These are phyloP conservation scores for Mastomys natalensis DNA, from an alignment of 2,113 vertebrate genomes.

Conservation along the genomic window DNA sequence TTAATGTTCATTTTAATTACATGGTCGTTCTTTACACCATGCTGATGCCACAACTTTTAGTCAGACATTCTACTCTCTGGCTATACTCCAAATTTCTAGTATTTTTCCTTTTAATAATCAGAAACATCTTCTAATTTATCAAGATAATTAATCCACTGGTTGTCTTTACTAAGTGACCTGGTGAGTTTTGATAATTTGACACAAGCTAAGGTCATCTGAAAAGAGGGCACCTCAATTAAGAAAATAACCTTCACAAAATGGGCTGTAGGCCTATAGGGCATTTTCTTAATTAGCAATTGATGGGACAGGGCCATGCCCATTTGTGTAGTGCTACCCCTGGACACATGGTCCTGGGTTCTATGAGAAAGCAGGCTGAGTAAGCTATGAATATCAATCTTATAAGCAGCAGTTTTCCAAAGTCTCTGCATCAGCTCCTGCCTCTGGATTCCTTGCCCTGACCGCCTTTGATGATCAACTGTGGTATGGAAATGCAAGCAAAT, in stretches of 20 bases:
- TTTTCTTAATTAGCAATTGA: constrained; percentile 1
- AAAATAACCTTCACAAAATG: background rate
- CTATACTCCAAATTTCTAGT: background rate
- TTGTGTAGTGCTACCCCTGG: background rate
- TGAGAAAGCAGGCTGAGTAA: background rate
- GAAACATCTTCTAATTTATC: background rate
- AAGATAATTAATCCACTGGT: background rate
- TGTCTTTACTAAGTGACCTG: background rate
- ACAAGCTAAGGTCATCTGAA: background rate
- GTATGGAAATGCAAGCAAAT: background rate
- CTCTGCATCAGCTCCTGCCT: background rate
- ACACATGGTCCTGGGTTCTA: background rate
- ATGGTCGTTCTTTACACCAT: background rate
- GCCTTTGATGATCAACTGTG: background rate
- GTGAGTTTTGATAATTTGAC: background rate
- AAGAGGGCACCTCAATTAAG: background rate
- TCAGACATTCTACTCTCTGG: background rate
- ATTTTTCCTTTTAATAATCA: constrained; percentile 32
- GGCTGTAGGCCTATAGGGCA: background rate
- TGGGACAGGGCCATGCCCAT: background rate
- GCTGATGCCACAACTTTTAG: background rate
- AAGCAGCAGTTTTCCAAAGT: background rate
- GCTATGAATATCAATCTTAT: background rate
- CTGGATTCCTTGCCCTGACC: no score
- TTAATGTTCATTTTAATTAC: background rate